Conservation (phyloP, 2,113 vertebrate genomes). For the Xyrauchen texanus region DNA sequence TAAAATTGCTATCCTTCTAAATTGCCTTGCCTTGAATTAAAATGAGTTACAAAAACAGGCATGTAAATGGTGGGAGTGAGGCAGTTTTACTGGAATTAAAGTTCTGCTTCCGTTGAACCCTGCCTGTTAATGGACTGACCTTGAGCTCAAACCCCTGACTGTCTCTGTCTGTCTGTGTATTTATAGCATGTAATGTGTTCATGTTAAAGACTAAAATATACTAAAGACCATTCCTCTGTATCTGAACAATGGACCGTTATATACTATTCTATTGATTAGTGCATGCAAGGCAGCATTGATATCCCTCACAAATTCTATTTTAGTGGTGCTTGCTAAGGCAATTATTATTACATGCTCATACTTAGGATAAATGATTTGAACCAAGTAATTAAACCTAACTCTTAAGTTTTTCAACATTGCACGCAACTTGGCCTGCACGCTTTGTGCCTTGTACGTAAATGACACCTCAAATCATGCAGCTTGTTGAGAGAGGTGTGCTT, state of each 20-base stretch:
- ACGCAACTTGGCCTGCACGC: too few relatives aligned
- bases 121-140: constrained; percentile 29
- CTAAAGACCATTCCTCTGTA: constrained; percentile 1
- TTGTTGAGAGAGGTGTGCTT: too few relatives aligned
- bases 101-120: not conserved
- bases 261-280: not conserved
- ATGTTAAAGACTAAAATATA: constrained; percentile 25
- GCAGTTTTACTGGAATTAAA: not conserved
- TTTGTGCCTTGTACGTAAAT: too few relatives aligned
- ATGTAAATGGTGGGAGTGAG: not conserved
- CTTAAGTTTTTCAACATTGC: too few relatives aligned
- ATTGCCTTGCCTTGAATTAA: not conserved
- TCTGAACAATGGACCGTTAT: not conserved
- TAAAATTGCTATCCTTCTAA: too few relatives aligned
- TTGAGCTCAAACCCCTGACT: not conserved
- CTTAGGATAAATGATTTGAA: too few relatives aligned
- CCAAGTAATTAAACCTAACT: too few relatives aligned
- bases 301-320: not conserved
- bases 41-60: not conserved
- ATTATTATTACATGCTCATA: too few relatives aligned
- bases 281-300: not conserved
- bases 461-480: too few relatives aligned
- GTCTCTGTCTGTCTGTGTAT: constrained; percentile 18
- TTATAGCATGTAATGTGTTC: constrained; percentile 1
- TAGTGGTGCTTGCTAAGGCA: too few relatives aligned